Conservation (phyloP, 2,797 vertebrate species). For the Halcyon leucocephala region DNA sequence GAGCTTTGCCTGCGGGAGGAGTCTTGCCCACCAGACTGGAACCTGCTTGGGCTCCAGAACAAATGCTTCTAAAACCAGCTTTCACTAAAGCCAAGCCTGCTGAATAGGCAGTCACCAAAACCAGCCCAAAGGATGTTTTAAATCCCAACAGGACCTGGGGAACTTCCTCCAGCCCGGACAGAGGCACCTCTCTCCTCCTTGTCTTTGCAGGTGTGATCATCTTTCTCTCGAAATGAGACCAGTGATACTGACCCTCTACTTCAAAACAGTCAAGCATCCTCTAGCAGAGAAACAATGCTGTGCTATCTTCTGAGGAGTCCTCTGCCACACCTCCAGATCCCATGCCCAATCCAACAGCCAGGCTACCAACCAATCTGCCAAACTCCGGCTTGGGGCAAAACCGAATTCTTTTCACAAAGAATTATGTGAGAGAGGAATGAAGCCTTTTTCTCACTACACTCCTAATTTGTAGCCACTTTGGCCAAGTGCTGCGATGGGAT, state of each 20-base stretch:
- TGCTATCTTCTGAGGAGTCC: background rate
- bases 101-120: background rate
- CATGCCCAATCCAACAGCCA: accelerated
- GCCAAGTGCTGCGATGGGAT: background rate
- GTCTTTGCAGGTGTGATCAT: background rate
- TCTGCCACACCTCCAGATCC: background rate
- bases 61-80: background rate
- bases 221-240: background rate
- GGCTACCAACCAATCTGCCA: no score
- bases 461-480: background rate
- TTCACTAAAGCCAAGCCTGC: background rate
- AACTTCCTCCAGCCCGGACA: background rate
- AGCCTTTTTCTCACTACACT: background rate
- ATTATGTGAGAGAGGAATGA: background rate
- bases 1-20: background rate
- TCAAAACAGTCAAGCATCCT: background rate
- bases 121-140: background rate
- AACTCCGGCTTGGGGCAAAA: background rate
- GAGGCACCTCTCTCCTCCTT: background rate
- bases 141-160: accelerated
- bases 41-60: background rate
- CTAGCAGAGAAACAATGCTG: accelerated
- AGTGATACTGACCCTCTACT: background rate
- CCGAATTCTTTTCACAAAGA: background rate
- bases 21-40: background rate